Conservation (phyloP, 2,888 invertebrate species). For the Unio pictorum region DNA sequence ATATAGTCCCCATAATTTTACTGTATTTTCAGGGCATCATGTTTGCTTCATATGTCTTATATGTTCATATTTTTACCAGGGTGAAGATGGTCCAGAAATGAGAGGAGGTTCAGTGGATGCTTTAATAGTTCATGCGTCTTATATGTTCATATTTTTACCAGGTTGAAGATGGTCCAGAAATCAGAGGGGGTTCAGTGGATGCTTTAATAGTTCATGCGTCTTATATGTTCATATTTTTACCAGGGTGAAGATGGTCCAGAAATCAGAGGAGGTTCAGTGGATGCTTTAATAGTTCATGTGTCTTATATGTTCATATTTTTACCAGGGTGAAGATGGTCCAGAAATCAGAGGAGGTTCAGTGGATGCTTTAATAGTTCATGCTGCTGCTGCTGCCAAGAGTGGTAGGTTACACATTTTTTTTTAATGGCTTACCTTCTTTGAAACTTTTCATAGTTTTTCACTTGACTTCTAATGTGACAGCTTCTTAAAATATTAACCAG, state of each 20-base stretch:
- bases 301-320: not conserved
- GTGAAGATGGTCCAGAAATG: constrained; percentile 80
- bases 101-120: too few species aligned
- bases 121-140: too few species aligned
- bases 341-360: constrained; percentile 84
- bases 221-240: too few species aligned
- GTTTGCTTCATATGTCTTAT: not conserved
- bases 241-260: constrained; percentile 65
- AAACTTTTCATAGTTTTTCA: not conserved
- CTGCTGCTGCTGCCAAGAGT: constrained; percentile 93
- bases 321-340: constrained; percentile 83
- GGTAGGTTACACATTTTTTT: constrained; percentile 60
- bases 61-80: constrained; percentile 29
- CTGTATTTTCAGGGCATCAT: constrained; percentile 1
- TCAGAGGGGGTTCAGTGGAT: too few species aligned
- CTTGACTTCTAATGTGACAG: constrained; percentile 1
- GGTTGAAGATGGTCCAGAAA: too few species aligned
- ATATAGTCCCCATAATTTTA: not conserved
- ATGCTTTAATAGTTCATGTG: constrained; percentile 94
- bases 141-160: too few species aligned
- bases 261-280: constrained; percentile 86
- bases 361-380: constrained; percentile 95
- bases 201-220: too few species aligned
- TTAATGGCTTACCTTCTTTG: too few species aligned
- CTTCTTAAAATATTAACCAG: constrained; percentile 1